Conservation (phyloP, 2,113 vertebrate species). For the Pachycephala philippinensis region DNA sequence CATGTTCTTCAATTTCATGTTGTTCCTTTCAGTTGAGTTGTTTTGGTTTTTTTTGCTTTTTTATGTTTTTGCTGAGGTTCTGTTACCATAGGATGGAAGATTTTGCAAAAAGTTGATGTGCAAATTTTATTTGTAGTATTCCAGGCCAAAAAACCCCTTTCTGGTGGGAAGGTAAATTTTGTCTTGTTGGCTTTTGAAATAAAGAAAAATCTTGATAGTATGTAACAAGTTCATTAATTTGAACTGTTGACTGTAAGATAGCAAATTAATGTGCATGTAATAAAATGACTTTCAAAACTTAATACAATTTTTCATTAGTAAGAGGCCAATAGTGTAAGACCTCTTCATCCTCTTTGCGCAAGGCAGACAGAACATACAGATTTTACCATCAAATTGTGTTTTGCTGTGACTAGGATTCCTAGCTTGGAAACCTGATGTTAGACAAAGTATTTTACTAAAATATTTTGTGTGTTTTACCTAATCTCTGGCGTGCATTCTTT, state of each 20-base stretch:
- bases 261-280: background rate
- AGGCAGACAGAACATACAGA: background rate
- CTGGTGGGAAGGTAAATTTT: background rate
- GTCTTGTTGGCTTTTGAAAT: background rate
- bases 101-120: background rate
- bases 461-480: background rate
- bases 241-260: background rate
- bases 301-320: background rate
- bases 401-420: background rate
- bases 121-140: background rate
- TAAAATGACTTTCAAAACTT: background rate
- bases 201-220: background rate
- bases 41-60: background rate
- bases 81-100: background rate
- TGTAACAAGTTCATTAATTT: background rate
- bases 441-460: background rate
- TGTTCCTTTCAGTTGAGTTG: background rate
- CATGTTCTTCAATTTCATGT: background rate
- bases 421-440: background rate
- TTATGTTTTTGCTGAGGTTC: background rate
- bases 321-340: background rate
- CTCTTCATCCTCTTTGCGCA: background rate
- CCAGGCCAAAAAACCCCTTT: fast-evolving
- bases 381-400: background rate
- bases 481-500: background rate